A percentile compares a stretch with the other conserved stretches of the same genome.
phyloP scores from a whole-genome alignment of 2,888 invertebrate species.

The Deilephila porcellus region DNA sequence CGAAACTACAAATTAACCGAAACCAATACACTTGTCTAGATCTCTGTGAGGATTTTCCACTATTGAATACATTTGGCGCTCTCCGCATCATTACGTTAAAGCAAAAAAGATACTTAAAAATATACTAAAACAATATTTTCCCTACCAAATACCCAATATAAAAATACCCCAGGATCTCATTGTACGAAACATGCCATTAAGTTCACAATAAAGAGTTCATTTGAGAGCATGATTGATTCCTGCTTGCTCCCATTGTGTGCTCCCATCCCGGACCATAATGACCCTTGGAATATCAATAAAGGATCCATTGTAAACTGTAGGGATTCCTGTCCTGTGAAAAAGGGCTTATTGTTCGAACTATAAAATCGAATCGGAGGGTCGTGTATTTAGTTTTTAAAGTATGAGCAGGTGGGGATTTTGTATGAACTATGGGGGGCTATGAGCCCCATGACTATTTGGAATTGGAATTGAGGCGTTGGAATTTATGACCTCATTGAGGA shows the following conservation, averaged over 20 bases:
- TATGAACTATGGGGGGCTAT: background rate
- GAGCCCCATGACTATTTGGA: too few relatives aligned
- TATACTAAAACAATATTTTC: background rate
- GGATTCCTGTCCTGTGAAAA: slow-evolving; percentile 10
- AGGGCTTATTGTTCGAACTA: slow-evolving; percentile 15
- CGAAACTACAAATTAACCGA: too few relatives aligned
- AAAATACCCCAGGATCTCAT: slow-evolving; percentile 1
- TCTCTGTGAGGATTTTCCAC: too few relatives aligned
- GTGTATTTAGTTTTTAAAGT: background rate
- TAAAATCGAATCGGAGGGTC: background rate
- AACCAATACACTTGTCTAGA: too few relatives aligned
- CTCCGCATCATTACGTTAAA: too few relatives aligned
- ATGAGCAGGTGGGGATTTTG: background rate
- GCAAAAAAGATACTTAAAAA: background rate
- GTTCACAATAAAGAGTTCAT: slow-evolving; percentile 50
- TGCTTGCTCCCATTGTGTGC: slow-evolving; percentile 44
- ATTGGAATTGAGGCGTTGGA: too few relatives aligned
- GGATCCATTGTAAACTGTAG: background rate
- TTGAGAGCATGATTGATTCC: slow-evolving; percentile 51
- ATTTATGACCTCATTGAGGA: background rate
- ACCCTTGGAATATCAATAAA: slow-evolving; percentile 29
- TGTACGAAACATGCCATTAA: slow-evolving; percentile 27
- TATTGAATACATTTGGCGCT: too few relatives aligned
- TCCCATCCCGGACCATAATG: slow-evolving; percentile 39
- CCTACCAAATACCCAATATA: background rate